Conservation (phyloP, 1,140 invertebrate species). For the Polypedilum vanderplanki region DNA sequence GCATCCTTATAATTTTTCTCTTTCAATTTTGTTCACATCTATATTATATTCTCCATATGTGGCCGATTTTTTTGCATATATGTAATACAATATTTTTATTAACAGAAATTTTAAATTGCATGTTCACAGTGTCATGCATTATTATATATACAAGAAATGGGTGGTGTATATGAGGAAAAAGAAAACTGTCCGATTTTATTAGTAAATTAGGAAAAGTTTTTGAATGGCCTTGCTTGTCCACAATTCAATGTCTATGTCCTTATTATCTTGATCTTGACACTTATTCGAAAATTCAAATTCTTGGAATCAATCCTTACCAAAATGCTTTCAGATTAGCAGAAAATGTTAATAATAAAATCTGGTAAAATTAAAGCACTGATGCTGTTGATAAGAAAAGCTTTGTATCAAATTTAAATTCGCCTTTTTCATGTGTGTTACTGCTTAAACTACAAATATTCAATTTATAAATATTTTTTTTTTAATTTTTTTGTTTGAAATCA, state of each 20-base stretch:
- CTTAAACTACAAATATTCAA: neutral
- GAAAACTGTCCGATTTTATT: neutral
- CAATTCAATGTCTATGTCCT: neutral
- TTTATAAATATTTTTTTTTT: neutral
- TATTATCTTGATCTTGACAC: neutral
- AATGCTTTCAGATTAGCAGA: neutral
- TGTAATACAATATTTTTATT: too few species aligned
- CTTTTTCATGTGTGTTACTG: neutral
- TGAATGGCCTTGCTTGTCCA: neutral
- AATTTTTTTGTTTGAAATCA: too few species aligned
- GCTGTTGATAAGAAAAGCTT: conserved; percentile 19
- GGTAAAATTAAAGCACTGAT: neutral
- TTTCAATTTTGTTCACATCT: too few species aligned
- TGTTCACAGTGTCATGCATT: too few species aligned
- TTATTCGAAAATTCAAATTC: neutral
- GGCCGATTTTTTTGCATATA: too few species aligned
- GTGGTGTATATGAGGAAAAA: neutral
- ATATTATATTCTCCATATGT: too few species aligned
- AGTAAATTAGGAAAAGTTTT: neutral
- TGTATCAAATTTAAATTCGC: neutral
- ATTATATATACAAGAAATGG: too few species aligned
- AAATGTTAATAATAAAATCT: neutral
- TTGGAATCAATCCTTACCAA: neutral
- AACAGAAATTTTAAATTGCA: too few species aligned
- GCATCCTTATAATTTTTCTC: too few species aligned